These are phyloP conservation scores for Neosalanx taihuensis DNA, from an alignment of 2,797 vertebrate genomes.

Conservation along the genomic window DNA sequence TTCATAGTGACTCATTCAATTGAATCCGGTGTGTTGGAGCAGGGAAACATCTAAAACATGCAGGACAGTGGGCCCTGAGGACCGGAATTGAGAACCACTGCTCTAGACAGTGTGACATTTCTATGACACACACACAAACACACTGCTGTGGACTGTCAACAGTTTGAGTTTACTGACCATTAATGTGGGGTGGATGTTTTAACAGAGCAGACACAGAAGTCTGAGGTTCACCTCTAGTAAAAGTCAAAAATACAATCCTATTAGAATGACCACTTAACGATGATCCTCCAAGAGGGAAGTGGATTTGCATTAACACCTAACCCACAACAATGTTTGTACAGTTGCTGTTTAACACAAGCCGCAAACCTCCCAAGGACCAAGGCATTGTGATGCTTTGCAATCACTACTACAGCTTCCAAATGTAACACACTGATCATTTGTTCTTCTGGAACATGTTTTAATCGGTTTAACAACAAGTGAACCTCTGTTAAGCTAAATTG, in stretches of 20 bases:
- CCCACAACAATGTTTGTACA: not conserved
- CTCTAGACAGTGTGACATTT: conserved; percentile 43
- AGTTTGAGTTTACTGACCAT: conserved; percentile 29
- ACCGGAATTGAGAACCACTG: too few relatives aligned
- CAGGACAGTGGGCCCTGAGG: too few relatives aligned
- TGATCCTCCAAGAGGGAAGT: not conserved
- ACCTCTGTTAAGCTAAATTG: conserved; percentile 77
- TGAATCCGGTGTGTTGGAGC: too few relatives aligned
- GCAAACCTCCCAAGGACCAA: not conserved
- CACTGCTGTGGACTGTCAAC: conserved; percentile 52
- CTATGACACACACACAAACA: conserved; percentile 40
- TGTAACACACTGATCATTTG: conserved; percentile 69
- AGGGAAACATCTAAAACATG: too few relatives aligned
- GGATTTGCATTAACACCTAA: not conserved
- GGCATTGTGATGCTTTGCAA: conserved; percentile 49
- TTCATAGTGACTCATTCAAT: too few relatives aligned
- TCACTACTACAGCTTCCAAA: conserved; percentile 47
- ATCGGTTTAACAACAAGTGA: conserved; percentile 80
- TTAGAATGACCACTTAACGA: conserved; percentile 16
- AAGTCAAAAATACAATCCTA: too few relatives aligned
- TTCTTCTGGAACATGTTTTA: conserved; percentile 75
- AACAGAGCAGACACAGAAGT: too few relatives aligned
- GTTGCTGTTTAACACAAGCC: not conserved
- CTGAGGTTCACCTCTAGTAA: too few relatives aligned
- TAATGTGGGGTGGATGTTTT: too few relatives aligned